These are phyloP conservation scores for Chromoteleia sp. DNA, from an alignment of 2,888 invertebrate species.

Conservation along the genomic window DNA sequence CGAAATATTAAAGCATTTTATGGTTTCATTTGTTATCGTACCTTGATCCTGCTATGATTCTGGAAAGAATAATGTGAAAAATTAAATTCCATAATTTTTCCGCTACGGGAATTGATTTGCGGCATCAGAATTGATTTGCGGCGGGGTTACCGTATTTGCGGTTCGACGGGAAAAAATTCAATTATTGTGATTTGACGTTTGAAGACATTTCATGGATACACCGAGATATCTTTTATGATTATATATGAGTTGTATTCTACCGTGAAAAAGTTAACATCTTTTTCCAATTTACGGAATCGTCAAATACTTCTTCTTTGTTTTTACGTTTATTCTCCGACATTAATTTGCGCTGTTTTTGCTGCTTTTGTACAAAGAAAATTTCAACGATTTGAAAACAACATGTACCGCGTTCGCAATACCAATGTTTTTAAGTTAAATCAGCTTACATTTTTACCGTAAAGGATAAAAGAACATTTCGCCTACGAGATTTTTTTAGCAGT, in stretches of 20 bases:
- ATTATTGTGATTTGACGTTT: constrained; percentile 42
- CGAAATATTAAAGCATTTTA: no score
- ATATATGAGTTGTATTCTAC: background rate
- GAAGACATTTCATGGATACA: constrained; percentile 10
- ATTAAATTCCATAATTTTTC: constrained; percentile 30
- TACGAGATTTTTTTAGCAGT: background rate
- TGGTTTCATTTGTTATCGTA: no score
- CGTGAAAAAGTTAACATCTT: background rate
- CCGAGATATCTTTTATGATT: background rate
- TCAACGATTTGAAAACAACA: background rate
- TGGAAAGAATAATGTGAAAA: background rate
- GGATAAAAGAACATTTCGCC: background rate
- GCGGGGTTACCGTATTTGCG: constrained; percentile 14
- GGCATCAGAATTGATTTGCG: constrained; percentile 38
- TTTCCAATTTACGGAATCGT: background rate
- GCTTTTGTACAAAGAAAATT: background rate
- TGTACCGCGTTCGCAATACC: background rate
- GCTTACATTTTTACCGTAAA: background rate
- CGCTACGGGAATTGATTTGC: constrained; percentile 35
- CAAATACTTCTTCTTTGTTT: background rate
- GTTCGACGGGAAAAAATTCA: constrained; percentile 29
- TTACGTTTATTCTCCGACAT: no score
- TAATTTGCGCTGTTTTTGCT: background rate
- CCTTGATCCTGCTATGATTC: no score
- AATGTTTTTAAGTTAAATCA: constrained; percentile 1